These are phyloP conservation scores for Brachionus rotundiformis DNA, from an alignment of 1,140 invertebrate genomes.

Conservation along the genomic window DNA sequence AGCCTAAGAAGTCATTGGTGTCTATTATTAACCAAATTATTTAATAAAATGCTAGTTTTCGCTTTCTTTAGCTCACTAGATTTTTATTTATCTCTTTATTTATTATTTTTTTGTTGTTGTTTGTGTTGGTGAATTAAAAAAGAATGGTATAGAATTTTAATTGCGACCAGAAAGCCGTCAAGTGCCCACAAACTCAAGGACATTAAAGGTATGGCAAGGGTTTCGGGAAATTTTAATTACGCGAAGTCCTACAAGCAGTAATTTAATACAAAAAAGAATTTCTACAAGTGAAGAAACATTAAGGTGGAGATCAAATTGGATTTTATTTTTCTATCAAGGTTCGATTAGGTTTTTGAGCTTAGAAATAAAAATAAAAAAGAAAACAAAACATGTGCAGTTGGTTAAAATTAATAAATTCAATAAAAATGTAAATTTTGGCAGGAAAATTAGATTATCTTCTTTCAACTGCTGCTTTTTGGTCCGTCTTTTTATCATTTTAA, in stretches of 20 bases:
- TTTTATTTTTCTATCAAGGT: background rate
- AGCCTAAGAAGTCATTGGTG: background rate
- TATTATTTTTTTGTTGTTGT: no score
- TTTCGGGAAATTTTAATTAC: conserved; percentile 42
- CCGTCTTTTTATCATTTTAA: background rate
- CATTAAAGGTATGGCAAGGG: background rate
- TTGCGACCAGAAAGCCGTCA: background rate
- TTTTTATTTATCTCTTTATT: background rate
- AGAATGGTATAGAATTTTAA: conserved; percentile 10
- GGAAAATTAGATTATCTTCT: conserved; percentile 8
- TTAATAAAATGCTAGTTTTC: background rate
- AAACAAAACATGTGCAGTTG: conserved; percentile 43
- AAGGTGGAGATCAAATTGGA: conserved; percentile 22
- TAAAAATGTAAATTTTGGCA: conserved; percentile 16
- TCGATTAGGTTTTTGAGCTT: conserved; percentile 10
- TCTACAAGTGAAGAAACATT: conserved; percentile 26
- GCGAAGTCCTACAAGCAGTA: conserved; percentile 5
- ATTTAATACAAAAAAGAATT: conserved; percentile 46
- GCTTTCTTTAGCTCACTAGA: background rate
- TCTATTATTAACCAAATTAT: background rate
- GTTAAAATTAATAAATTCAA: conserved; percentile 11
- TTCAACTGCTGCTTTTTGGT: background rate
- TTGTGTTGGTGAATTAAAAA: no score
- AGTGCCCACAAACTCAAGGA: background rate
- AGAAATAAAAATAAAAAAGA: background rate